Evolutionary conservation across 2,113 vertebrate genomes (phyloP).

Genomic region (Mirza zaza): DNA sequence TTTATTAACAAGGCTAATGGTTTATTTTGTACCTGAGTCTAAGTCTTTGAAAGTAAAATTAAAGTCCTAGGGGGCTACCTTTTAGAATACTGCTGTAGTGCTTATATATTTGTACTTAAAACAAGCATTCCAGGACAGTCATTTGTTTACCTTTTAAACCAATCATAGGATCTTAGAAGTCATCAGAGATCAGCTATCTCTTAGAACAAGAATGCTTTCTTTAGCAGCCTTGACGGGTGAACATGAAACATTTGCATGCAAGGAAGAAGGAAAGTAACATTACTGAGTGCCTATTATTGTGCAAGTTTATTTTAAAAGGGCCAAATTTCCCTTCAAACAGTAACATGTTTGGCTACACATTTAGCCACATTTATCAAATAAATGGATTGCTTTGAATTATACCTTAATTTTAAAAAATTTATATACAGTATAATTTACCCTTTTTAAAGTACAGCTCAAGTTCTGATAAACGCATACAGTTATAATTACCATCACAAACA

Average conservation of each 20-base stretch:
- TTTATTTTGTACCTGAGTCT: conserved; percentile 30
- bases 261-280: conserved; percentile 22
- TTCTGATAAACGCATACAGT: conserved; percentile 26
- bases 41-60: conserved; percentile 49
- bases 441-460: conserved; percentile 33
- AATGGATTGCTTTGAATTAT: conserved; percentile 49
- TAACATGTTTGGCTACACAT: conserved; percentile 39
- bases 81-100: conserved; percentile 3
- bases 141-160: conserved; percentile 54
- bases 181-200: conserved; percentile 5
- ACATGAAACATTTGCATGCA: not conserved
- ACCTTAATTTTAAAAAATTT: conserved; percentile 43
- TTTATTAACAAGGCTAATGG: conserved; percentile 26
- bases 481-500: conserved; percentile 20
- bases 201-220: conserved; percentile 30
- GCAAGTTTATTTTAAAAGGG: conserved; percentile 55
- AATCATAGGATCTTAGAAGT: conserved; percentile 39
- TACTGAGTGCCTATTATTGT: not conserved
- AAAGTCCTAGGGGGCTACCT: not conserved
- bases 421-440: conserved; percentile 34
- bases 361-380: conserved; percentile 52
- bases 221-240: conserved; percentile 27
- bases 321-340: conserved; percentile 42
- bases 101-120: conserved; percentile 31
- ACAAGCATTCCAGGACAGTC: conserved; percentile 18